Conservation (phyloP, 2,797 vertebrate genomes). For the Microhierax caerulescens region DNA sequence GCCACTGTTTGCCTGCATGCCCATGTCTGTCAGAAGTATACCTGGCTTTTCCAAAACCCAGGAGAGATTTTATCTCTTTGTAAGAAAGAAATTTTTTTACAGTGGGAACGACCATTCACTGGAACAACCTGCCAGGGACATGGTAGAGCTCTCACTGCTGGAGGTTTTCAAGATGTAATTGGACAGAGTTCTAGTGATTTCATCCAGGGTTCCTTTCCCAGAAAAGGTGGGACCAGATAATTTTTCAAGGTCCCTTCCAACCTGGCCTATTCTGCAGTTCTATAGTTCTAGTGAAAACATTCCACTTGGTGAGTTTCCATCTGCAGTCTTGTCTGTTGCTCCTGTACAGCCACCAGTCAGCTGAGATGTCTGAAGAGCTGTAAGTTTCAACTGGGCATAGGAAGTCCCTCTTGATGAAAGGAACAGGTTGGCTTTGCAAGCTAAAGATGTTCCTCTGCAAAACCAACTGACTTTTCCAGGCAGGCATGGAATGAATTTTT, state of each 20-base stretch:
- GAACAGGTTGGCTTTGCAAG: background rate
- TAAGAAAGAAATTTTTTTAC: background rate
- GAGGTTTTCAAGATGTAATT: background rate
- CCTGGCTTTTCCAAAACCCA: background rate
- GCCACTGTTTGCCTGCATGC: background rate
- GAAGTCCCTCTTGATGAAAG: background rate
- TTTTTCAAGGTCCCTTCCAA: background rate
- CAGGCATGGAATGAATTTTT: background rate
- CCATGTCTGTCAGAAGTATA: background rate
- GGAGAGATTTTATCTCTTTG: background rate
- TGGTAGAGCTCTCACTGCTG: background rate
- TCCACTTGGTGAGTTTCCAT: background rate
- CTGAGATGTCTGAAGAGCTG: background rate
- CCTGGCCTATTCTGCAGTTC: background rate
- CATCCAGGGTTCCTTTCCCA: background rate
- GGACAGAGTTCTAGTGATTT: background rate
- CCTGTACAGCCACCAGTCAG: background rate
- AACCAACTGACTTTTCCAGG: background rate
- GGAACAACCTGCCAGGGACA: background rate
- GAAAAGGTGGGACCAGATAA: background rate
- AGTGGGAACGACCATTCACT: background rate
- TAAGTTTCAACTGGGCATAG: background rate
- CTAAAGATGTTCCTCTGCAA: background rate
- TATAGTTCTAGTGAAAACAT: background rate
- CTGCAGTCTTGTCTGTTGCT: background rate